Evolutionary conservation across 1,140 invertebrate species (phyloP).

Genomic region (Pogonognathellus flavescens): DNA sequence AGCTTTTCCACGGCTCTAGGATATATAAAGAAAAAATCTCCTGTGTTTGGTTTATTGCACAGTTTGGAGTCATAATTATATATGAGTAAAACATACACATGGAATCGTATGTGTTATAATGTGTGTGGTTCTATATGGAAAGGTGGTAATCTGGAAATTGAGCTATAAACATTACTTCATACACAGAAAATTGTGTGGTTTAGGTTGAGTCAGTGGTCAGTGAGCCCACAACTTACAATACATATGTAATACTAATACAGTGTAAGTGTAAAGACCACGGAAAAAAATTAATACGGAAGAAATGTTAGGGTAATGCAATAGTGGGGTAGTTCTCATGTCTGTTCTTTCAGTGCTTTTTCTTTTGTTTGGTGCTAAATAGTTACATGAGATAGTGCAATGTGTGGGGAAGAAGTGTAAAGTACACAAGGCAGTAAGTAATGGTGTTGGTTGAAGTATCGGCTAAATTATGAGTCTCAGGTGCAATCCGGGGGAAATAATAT

Average conservation of each 20-base stretch:
- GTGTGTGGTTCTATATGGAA: no score
- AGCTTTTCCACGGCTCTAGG: no score
- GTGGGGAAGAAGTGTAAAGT: conserved; percentile 9
- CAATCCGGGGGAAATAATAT: conserved; percentile 58
- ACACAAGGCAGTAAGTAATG: conserved; percentile 42
- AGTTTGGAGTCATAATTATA: no score
- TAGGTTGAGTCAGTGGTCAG: not conserved
- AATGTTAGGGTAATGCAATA: not conserved
- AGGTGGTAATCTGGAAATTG: no score
- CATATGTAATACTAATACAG: no score
- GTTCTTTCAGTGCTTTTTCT: not conserved
- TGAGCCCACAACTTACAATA: no score
- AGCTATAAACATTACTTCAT: not conserved
- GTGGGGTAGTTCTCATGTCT: not conserved
- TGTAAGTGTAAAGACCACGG: not conserved
- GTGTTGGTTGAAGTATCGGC: conserved; percentile 21
- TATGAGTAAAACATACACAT: no score
- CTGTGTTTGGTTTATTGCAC: no score
- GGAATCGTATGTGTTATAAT: no score
- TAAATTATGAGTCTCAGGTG: conserved; percentile 65
- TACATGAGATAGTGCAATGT: conserved; percentile 24
- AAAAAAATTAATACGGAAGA: not conserved
- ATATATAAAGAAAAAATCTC: no score
- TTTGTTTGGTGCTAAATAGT: not conserved
- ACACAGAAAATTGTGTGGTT: not conserved